Evolutionary conservation across 2,888 invertebrate species (phyloP).

Genomic region (Hydrotaea diabolus): DNA sequence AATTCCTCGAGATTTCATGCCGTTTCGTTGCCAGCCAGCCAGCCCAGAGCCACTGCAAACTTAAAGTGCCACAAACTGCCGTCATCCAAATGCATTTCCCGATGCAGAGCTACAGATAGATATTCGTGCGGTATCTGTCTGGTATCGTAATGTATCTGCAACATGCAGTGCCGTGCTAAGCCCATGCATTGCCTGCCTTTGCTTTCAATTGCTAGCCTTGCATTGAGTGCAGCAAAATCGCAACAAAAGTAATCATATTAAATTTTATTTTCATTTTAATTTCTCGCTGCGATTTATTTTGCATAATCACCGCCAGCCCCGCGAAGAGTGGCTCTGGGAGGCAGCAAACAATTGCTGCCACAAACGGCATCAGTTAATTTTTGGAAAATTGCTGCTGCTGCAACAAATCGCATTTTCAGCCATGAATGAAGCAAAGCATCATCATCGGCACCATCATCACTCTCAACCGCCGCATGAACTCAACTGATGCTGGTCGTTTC

Average conservation of each 20-base stretch:
- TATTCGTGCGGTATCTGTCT: neutral
- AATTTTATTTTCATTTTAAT: constrained; percentile 60
- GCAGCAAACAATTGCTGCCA: neutral
- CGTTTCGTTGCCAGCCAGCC: neutral
- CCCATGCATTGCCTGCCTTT: neutral
- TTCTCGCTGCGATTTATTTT: constrained; percentile 45
- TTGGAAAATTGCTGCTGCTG: constrained; percentile 30
- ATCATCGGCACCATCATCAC: neutral
- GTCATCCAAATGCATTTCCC: neutral
- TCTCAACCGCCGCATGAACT: neutral
- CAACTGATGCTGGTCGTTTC: neutral
- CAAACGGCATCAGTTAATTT: constrained; percentile 33
- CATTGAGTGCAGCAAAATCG: constrained; percentile 31
- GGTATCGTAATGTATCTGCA: constrained; percentile 16
- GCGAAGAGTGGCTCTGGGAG: neutral
- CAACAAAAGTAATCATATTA: constrained; percentile 64
- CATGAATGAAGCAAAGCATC: constrained; percentile 25
- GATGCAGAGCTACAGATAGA: neutral
- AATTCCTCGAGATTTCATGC: constrained; percentile 43
- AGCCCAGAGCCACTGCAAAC: neutral
- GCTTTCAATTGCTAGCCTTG: constrained; percentile 25
- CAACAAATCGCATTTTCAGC: constrained; percentile 25
- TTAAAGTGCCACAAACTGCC: neutral
- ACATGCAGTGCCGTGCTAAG: neutral
- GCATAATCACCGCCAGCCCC: constrained; percentile 55